A percentile compares a stretch with the other conserved stretches of the same genome.
Evolutionary conservation across 2,113 vertebrate genomes (phyloP).

Genomic region (Pterocles orientalis): DNA sequence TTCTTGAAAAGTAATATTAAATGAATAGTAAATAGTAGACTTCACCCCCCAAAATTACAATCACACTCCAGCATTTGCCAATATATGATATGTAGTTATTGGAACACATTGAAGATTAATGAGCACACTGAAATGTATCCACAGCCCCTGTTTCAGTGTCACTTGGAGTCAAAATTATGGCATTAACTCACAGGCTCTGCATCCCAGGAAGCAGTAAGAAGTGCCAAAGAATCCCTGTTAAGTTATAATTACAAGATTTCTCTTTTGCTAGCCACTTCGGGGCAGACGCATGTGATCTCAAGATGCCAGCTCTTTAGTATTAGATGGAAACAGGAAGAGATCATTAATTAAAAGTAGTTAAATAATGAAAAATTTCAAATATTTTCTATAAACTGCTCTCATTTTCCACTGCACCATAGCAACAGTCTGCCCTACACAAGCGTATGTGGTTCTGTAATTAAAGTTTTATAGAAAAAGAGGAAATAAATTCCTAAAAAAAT

Average conservation of each 20-base stretch:
- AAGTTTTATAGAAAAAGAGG: neutral
- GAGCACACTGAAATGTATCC: neutral
- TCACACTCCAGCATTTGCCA: neutral
- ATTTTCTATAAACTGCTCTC: neutral
- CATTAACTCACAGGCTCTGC: slow-evolving; percentile 24
- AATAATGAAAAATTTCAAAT: slow-evolving; percentile 1
- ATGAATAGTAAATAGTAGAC: neutral
- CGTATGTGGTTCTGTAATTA: neutral
- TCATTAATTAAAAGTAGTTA: slow-evolving; percentile 17
- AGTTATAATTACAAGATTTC: slow-evolving; percentile 30
- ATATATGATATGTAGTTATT: neutral
- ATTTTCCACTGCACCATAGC: neutral
- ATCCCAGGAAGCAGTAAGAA: neutral
- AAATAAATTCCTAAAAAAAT: slow-evolving; percentile 2
- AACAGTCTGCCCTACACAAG: neutral
- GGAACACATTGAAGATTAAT: neutral
- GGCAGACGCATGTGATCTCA: neutral
- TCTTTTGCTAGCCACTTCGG: slow-evolving; percentile 43
- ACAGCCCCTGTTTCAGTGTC: neutral
- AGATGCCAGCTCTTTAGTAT: slow-evolving; percentile 1
- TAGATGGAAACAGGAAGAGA: neutral
- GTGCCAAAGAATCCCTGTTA: slow-evolving; percentile 36
- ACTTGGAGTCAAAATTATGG: slow-evolving; percentile 14
- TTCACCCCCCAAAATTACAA: neutral
- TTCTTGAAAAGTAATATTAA: neutral